These are phyloP conservation scores for Halcyon malimbica DNA, from an alignment of 2,113 vertebrate species.

Conservation along the genomic window DNA sequence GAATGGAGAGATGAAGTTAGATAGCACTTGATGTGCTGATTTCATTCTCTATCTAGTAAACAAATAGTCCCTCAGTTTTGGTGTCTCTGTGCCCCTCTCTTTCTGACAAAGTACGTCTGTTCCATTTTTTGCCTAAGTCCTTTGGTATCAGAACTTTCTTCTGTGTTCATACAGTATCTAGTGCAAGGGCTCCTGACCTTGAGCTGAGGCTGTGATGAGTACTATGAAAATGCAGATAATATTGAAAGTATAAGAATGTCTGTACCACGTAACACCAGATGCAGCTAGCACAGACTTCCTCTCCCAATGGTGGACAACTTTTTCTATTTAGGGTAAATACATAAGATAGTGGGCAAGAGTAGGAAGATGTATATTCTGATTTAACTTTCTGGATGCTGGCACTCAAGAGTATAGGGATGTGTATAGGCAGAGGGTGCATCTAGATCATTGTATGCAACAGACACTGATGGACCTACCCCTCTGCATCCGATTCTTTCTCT, in stretches of 20 bases:
- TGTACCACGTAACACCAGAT: not conserved
- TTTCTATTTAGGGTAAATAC: not conserved
- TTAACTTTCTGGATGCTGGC: not conserved
- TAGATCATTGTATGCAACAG: not conserved
- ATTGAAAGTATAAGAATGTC: not conserved
- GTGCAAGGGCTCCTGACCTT: not conserved
- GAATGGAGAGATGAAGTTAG: not conserved
- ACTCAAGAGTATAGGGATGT: not conserved
- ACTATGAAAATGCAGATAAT: not conserved
- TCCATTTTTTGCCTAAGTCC: not conserved
- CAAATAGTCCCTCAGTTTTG: not conserved
- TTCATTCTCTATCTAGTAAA: not conserved
- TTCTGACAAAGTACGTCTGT: not conserved
- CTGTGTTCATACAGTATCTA: not conserved
- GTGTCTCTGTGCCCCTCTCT: not conserved
- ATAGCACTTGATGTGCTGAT: not conserved
- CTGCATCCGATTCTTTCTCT: not conserved
- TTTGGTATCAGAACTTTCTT: not conserved
- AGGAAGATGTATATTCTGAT: not conserved
- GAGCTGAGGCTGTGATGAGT: not conserved
- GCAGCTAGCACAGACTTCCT: not conserved
- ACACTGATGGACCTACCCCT: not conserved
- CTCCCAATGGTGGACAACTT: not conserved
- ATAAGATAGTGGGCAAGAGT: not conserved
- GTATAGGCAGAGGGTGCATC: not conserved